phyloP scores from a whole-genome alignment of 2,888 invertebrate species.

The Caenorhabditis angaria region DNA sequence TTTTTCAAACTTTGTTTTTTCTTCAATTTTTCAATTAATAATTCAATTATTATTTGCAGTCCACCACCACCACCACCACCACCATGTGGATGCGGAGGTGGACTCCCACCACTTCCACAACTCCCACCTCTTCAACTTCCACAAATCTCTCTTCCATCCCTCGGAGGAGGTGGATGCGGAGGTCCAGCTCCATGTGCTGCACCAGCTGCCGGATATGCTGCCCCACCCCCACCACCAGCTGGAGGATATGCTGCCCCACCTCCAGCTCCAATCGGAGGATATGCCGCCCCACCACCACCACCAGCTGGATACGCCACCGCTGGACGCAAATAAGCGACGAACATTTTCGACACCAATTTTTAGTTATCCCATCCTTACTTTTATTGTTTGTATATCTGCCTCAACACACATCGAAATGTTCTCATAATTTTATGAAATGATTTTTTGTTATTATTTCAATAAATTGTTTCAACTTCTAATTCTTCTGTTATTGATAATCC shows the following conservation, averaged over 20 bases:
- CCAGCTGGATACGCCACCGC: slow-evolving; percentile 38
- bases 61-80: slow-evolving; percentile 55
- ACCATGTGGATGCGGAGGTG: slow-evolving; percentile 51
- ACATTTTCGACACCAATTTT: not conserved
- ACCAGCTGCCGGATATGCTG: slow-evolving; percentile 35
- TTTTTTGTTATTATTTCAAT: slow-evolving; percentile 24
- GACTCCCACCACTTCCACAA: slow-evolving; percentile 29
- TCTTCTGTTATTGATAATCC: not conserved
- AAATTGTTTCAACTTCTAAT: not conserved
- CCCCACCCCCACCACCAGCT: slow-evolving; percentile 46
- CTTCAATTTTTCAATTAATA: not conserved
- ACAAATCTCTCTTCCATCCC: slow-evolving; percentile 35
- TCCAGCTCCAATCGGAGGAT: slow-evolving; percentile 24
- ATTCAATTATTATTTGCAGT: too few relatives aligned
- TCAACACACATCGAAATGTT: slow-evolving; percentile 1
- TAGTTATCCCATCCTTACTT: not conserved
- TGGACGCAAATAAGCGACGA: slow-evolving; percentile 23
- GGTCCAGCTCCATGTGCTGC: slow-evolving; percentile 45
- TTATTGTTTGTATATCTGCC: slow-evolving; percentile 1
- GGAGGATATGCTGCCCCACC: slow-evolving; percentile 41
- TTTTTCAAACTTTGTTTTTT: not conserved
- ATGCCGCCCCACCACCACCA: slow-evolving; percentile 44
- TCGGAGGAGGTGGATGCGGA: slow-evolving; percentile 54
- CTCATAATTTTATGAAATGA: slow-evolving; percentile 16
- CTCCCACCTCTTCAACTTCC: slow-evolving; percentile 54